Evolutionary conservation across 2,797 vertebrate genomes (phyloP).

Genomic region (Spea hammondii): DNA sequence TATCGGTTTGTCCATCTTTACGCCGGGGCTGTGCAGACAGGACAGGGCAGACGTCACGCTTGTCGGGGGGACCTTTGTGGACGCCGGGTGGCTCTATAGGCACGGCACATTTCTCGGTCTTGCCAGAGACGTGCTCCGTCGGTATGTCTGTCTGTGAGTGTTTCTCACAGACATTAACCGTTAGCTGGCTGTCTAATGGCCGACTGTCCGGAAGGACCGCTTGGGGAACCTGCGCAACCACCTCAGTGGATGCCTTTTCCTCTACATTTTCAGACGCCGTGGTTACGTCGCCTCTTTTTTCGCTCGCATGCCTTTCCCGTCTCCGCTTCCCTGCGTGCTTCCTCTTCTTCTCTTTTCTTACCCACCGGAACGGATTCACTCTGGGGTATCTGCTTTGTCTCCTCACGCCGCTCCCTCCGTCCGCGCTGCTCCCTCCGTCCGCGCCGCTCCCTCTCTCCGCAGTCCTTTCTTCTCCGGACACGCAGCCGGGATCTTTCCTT

Average conservation of each 20-base stretch:
- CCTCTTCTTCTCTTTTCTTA: slow-evolving; percentile 18
- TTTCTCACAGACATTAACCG: background rate
- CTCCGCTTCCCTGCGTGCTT: background rate
- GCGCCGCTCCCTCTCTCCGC: background rate
- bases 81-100: too few species aligned
- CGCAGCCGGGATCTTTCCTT: background rate
- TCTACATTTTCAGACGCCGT: background rate
- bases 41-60: too few species aligned
- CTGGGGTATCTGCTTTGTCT: slow-evolving; percentile 33
- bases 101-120: too few species aligned
- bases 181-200: background rate
- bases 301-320: background rate
- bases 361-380: slow-evolving; percentile 35
- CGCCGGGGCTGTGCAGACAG: background rate
- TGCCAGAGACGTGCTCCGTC: background rate
- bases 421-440: too few species aligned
- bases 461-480: background rate
- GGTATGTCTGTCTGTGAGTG: background rate
- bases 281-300: background rate
- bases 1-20: background rate
- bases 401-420: background rate
- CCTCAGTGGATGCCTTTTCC: background rate
- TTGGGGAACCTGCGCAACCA: background rate
- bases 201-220: background rate
- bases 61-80: too few species aligned